Conservation (phyloP, 2,888 invertebrate species). For the Hedya salicella region DNA sequence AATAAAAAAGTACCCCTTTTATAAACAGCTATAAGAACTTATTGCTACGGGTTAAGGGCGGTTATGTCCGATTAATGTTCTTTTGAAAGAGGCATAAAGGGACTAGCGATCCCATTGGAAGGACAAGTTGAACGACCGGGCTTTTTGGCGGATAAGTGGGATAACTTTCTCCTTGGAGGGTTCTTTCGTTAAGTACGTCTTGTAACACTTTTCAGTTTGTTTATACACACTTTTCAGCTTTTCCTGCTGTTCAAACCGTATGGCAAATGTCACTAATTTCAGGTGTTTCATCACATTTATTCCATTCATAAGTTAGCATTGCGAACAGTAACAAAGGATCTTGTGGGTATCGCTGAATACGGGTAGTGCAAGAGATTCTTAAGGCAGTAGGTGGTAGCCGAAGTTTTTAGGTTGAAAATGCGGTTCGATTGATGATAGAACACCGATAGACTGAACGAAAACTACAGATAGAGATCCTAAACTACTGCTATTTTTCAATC, state of each 20-base stretch:
- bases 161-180: constrained; percentile 8
- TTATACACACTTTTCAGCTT: neutral
- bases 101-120: constrained; percentile 8
- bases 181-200: neutral
- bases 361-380: no score
- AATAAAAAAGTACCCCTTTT: constrained; percentile 9
- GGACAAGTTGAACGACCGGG: constrained; percentile 13
- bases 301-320: no score
- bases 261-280: no score
- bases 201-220: neutral
- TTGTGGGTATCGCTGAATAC: no score
- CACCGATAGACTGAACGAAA: no score
- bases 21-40: neutral
- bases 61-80: neutral
- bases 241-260: neutral
- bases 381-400: no score
- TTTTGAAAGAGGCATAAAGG: constrained; percentile 5
- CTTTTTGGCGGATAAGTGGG: constrained; percentile 7
- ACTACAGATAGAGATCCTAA: no score
- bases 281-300: no score
- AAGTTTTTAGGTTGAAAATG: no score
- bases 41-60: neutral
- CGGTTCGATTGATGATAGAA: no score
- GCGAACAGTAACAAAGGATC: no score
- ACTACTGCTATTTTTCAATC: no score